phyloP scores from a whole-genome alignment of 2,797 vertebrate species.

The Neostethus bicornis region DNA sequence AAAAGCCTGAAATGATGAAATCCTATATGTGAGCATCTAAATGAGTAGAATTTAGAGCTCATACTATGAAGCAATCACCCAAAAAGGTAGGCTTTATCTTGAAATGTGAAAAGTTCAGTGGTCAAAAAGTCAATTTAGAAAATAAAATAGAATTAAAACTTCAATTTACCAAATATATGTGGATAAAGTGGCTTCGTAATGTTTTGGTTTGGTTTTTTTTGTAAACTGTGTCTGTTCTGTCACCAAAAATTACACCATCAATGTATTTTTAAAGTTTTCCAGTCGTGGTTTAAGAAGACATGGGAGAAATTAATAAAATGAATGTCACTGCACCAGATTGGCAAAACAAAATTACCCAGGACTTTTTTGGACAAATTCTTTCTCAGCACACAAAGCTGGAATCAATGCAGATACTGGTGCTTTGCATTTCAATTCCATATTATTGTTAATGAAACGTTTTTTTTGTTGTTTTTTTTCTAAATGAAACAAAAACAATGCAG shows the following conservation, averaged over 20 bases:
- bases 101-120: not conserved
- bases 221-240: no score
- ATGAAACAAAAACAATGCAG: conserved; percentile 58
- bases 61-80: no score
- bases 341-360: conserved; percentile 13
- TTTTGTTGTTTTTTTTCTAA: no score
- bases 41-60: not conserved
- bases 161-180: no score
- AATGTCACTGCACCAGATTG: conserved; percentile 9
- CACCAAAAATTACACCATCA: conserved; percentile 33
- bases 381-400: conserved; percentile 16
- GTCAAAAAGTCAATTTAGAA: no score
- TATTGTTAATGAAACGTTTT: conserved; percentile 51
- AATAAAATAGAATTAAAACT: no score
- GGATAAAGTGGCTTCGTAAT: no score
- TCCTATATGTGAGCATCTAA: not conserved
- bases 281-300: conserved; percentile 40
- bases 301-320: conserved; percentile 40
- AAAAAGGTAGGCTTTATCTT: not conserved
- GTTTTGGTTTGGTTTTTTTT: no score
- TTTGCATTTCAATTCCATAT: conserved; percentile 50
- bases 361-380: conserved; percentile 22
- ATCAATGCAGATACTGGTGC: conserved; percentile 7
- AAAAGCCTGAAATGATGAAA: not conserved
- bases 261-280: conserved; percentile 30